phyloP scores from a whole-genome alignment of 2,888 invertebrate species.

The Carterocephalus palaemon region DNA sequence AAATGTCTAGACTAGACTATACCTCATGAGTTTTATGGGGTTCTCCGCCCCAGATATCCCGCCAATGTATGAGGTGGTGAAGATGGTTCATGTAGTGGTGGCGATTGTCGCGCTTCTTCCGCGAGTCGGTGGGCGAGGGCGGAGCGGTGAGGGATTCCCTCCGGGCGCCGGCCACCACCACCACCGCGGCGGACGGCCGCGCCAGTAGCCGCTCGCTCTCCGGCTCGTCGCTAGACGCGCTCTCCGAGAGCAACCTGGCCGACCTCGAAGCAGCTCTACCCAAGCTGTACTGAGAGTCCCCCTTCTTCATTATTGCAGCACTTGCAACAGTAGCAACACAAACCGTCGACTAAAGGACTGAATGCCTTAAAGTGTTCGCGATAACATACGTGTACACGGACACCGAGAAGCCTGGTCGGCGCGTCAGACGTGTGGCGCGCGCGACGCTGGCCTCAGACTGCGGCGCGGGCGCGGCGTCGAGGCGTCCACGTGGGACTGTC shows the following conservation, averaged over 20 bases:
- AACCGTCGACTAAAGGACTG: constrained; percentile 36
- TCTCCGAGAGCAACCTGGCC: constrained; percentile 59
- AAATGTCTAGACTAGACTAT: constrained; percentile 36
- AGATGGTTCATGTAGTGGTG: constrained; percentile 71
- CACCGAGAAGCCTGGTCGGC: constrained; percentile 20
- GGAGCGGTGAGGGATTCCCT: constrained; percentile 71
- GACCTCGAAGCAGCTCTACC: constrained; percentile 51
- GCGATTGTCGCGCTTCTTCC: constrained; percentile 62
- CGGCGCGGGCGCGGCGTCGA: constrained; percentile 41
- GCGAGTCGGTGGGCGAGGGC: constrained; percentile 70
- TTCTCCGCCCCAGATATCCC: constrained; percentile 72
- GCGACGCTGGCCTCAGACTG: constrained; percentile 59
- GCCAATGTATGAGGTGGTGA: constrained; percentile 72
- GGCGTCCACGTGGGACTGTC: constrained; percentile 55
- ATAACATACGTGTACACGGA: constrained; percentile 51
- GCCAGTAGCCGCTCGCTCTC: constrained; percentile 65
- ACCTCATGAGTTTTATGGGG: constrained; percentile 70
- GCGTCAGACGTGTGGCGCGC: constrained; percentile 36
- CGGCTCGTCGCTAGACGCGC: constrained; percentile 68
- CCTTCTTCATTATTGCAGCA: constrained; percentile 57
- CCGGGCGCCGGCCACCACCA: constrained; percentile 49
- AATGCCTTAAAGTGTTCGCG: constrained; percentile 34
- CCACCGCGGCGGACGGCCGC: constrained; percentile 52
- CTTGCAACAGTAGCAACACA: constrained; percentile 43
- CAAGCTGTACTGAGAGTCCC: constrained; percentile 52